Base-by-base conservation (phyloP, 2,797 vertebrate species). In the Menidia menidia region DNA sequence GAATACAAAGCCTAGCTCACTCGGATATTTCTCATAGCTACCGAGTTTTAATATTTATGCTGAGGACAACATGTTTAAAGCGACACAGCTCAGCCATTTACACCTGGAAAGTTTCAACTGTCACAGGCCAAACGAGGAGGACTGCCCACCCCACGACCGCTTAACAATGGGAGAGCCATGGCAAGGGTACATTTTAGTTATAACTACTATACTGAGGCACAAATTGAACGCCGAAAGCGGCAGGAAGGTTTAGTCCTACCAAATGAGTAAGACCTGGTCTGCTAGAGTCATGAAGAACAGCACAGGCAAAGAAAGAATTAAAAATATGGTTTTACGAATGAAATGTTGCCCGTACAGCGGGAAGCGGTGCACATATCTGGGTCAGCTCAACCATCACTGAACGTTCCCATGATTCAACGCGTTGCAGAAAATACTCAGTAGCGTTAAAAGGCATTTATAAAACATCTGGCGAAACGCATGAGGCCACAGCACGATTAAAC, bases 91-190 rank as follows among this genome's bases (percentile, higher is more conserved):
- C 10, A 50, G 25, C 18, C 39, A 58, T 10, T 0, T 12, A 31
- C 16, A 30, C 10, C 7, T 11, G 18, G 6, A 8, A 44, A 25
- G 25, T 54, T 44, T 32, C 12, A 57, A 41, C 31, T 3, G 1
- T 48, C 41, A 25, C 15, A 16, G 4, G 11, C 4, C 35, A 2
- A 14, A 10, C 14, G 6, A 18, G 8, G 59, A 60, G 65, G 4
- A 51, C 55, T 62, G 62, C 76, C 74, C 64, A 64, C 72, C 51
- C 41, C 64, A 43, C 68, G 71, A 19, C 71, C 59, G 18, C 35
- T 33, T 2, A 25, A 43, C 18, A 11, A 52, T 16, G 25, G 25
- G 32, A 64, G 59, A 51, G 68, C n/a, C 48, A 52, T 74, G 71
- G 60, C 66, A 45, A 25, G 25, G 25, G 25, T 1, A 25, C 25